Percentiles rank a stretch among this genome's conserved stretches.
Conservation (phyloP, 2,888 invertebrate species). For the Drosophila demipolita region DNA sequence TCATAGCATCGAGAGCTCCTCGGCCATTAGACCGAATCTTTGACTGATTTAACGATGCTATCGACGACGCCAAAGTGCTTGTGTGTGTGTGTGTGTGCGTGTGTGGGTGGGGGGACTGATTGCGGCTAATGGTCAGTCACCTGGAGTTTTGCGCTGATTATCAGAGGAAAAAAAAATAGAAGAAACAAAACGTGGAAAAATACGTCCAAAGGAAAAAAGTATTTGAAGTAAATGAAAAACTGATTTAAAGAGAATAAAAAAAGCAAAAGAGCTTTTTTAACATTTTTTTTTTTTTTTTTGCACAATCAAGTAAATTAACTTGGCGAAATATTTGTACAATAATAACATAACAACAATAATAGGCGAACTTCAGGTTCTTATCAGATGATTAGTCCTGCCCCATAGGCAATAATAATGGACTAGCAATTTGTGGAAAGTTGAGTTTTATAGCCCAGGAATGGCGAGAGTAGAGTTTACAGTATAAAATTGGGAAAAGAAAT, state of each 20-base stretch:
- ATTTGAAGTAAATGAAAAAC: not conserved
- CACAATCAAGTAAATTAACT: not conserved
- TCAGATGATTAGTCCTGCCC: not conserved
- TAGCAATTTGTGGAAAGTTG: not conserved
- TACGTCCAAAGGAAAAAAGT: slow-evolving; percentile 7
- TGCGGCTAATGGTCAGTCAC: slow-evolving; percentile 54
- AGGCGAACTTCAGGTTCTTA: not conserved
- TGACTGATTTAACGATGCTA: slow-evolving; percentile 14
- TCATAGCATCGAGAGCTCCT: slow-evolving; percentile 66
- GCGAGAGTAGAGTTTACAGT: not conserved
- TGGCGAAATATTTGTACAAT: not conserved
- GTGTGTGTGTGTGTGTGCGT: not conserved
- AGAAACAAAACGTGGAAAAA: slow-evolving; percentile 18
- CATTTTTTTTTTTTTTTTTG: not conserved
- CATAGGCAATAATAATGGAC: not conserved
- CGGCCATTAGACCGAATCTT: slow-evolving; percentile 46
- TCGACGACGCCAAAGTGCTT: not conserved
- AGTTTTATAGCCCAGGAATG: not conserved
- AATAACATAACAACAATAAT: not conserved
- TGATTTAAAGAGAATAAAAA: not conserved
- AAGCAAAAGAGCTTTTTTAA: not conserved
- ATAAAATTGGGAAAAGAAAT: not conserved
- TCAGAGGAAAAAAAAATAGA: not conserved
- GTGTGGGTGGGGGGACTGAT: slow-evolving; percentile 10
- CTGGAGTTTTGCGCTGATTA: slow-evolving; percentile 49